These are phyloP conservation scores for Otis tarda DNA, from an alignment of 2,113 vertebrate species.

Conservation along the genomic window DNA sequence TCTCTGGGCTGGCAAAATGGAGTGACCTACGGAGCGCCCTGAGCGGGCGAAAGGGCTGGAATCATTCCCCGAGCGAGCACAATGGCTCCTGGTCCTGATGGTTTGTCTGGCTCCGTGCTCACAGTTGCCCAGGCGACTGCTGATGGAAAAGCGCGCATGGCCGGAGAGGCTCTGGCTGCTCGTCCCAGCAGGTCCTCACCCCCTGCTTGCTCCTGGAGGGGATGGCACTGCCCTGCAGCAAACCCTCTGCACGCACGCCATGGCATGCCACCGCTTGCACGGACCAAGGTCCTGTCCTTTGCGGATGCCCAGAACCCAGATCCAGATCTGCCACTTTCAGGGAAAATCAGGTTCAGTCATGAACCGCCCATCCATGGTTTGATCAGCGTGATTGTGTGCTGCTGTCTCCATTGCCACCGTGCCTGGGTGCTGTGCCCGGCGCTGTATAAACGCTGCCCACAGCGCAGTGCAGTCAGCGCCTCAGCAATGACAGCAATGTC, in stretches of 20 bases:
- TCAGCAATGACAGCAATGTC: not conserved
- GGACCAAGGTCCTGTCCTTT: not conserved
- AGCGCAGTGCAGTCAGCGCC: rapidly evolving
- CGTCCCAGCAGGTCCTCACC: not conserved
- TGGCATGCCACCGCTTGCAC: too few species aligned
- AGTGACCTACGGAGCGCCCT: not conserved
- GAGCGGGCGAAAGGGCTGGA: not conserved
- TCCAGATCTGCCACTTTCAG: not conserved
- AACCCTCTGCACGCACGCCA: rapidly evolving
- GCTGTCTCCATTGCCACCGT: not conserved
- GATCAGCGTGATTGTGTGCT: not conserved
- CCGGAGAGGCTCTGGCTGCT: not conserved
- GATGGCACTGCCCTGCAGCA: not conserved
- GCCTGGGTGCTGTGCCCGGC: not conserved
- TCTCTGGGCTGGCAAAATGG: not conserved
- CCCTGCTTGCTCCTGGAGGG: not conserved
- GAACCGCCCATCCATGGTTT: rapidly evolving
- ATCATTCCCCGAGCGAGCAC: not conserved
- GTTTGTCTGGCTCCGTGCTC: not conserved
- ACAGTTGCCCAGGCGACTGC: constrained; percentile 45
- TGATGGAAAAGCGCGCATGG: not conserved
- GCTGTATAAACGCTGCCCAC: not conserved
- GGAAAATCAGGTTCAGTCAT: not conserved
- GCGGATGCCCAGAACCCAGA: not conserved
- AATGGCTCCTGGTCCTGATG: not conserved